phyloP scores from a whole-genome alignment of 2,797 vertebrate genomes.

The Muraenolepis orangiensis region DNA sequence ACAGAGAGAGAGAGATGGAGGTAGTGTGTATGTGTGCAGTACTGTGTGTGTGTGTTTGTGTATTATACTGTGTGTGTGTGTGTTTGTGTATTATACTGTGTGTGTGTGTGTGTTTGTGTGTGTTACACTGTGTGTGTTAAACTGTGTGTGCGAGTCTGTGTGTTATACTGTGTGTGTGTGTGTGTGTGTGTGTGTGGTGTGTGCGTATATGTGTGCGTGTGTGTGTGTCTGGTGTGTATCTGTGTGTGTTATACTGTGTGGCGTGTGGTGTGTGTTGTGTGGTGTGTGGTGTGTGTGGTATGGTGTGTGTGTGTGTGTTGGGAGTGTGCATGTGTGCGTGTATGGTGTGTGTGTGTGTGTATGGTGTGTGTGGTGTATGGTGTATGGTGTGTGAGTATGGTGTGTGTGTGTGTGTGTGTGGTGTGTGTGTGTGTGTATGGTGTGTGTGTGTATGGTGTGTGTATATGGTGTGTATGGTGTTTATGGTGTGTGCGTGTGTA shows the following conservation, averaged over 20 bases:
- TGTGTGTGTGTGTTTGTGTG: conserved; percentile 1
- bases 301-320: not conserved
- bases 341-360: not conserved
- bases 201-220: not conserved
- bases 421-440: not conserved
- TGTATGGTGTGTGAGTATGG: not conserved
- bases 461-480: too few species aligned
- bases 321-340: not conserved
- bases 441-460: not conserved
- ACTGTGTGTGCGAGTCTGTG: not conserved
- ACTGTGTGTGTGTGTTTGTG: not conserved
- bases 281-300: not conserved
- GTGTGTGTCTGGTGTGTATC: not conserved
- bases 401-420: not conserved
- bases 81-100: conserved; percentile 22
- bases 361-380: not conserved
- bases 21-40: not conserved
- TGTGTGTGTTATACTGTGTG: not conserved
- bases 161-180: not conserved
- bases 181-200: too few species aligned
- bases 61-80: not conserved
- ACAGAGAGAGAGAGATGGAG: not conserved
- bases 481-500: not conserved
- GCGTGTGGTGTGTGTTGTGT: too few species aligned
- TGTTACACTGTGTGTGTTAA: not conserved